Base-by-base conservation (phyloP, 2,797 vertebrate species). In the Pampus argenteus region DNA sequence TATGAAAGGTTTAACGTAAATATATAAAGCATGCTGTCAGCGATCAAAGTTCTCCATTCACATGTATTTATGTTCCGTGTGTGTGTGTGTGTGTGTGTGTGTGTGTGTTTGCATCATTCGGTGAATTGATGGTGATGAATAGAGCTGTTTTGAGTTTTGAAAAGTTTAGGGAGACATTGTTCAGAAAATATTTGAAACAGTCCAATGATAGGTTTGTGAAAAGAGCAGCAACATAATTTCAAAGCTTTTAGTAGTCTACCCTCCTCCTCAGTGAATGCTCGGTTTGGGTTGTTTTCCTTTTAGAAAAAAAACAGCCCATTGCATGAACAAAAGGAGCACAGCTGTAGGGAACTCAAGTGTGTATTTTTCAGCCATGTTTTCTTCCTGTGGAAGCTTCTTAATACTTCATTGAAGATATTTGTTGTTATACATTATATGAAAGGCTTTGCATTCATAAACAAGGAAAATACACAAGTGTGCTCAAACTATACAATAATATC, bases 1-100 rank as follows among this genome's bases (percentile, higher is more conserved):
- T 86, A 74, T 69, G 59, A 55, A 63, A 58, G 62, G 67, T 69
- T 71, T 23, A 60, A 69, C 56, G 65, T 18, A 71, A 73, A 73
- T 79, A 44, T 36, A 36, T 7, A 44, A 1, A 18, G 6, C 34
- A 50, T 66, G 22, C 11, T 63, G 62, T 59, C 59, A 3, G 31
- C 23, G 6, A 56, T 71, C n/a, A 44, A 34, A 74, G 22, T 61
- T 66, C 25, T n/a, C 18, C 8, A 22, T 26, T 57, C 6, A 58
- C 28, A 50, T 52, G 40, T 6, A 57, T 10, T 9, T 31, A 15
- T 29, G 25, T 3, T 8, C 45, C 28, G n/a, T 42, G 10, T 40
- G 6, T 52, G 6, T 47, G 25, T 36, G 13, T 36, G 17, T 62
- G 20, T 40, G 44, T 38, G 55, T n/a, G 14, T 23, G 15, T 7